Evolutionary conservation across 1,140 invertebrate genomes (phyloP).

Genomic region (Cecropterus lyciades): DNA sequence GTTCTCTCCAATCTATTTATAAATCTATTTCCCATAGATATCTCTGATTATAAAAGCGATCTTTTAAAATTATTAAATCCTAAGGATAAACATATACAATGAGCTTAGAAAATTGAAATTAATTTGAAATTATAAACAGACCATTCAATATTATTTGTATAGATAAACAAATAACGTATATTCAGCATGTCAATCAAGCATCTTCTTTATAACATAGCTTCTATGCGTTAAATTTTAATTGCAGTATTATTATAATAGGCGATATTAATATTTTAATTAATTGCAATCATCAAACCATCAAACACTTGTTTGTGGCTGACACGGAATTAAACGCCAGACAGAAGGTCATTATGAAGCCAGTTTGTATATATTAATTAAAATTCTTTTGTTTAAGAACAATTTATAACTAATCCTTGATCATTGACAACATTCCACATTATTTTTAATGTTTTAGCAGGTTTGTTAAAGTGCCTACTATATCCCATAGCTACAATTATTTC

Average conservation of each 20-base stretch:
- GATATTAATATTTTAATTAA: constrained; percentile 14
- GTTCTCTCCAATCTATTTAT: too few relatives aligned
- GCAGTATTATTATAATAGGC: background rate
- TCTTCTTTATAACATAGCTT: background rate
- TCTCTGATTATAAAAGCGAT: too few relatives aligned
- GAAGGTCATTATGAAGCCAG: background rate
- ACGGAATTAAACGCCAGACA: constrained; percentile 3
- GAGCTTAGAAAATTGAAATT: too few relatives aligned
- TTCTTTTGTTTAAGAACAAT: constrained; percentile 24
- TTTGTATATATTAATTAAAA: constrained; percentile 19
- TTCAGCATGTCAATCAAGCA: constrained; percentile 2
- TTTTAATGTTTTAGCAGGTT: too few relatives aligned
- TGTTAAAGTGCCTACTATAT: too few relatives aligned
- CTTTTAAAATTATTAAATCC: too few relatives aligned
- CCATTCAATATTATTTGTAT: too few relatives aligned
- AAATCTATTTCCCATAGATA: too few relatives aligned
- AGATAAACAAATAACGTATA: too few relatives aligned
- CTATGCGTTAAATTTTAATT: constrained; percentile 5
- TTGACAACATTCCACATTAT: constrained; percentile 1
- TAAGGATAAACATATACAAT: too few relatives aligned
- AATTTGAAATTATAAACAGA: too few relatives aligned
- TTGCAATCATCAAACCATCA: constrained; percentile 11
- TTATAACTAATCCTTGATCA: constrained; percentile 8
- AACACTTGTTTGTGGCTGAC: constrained; percentile 9
- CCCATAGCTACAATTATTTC: background rate